Evolutionary conservation across 2,113 vertebrate genomes (phyloP).

Genomic region (Crotalus tigris): DNA sequence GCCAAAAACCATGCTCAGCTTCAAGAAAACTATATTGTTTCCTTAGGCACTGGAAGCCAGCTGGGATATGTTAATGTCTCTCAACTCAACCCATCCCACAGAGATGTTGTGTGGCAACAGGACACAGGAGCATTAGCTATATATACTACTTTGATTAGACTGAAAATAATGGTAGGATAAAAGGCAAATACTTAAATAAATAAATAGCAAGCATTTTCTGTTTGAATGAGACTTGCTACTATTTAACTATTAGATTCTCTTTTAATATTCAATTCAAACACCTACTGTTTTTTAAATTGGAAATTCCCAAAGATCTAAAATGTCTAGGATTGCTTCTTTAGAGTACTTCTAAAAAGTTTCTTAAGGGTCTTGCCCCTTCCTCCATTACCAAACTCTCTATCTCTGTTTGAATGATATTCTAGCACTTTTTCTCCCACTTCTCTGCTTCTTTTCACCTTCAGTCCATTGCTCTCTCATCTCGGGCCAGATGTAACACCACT

Average conservation of each 20-base stretch:
- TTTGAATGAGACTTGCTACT: not conserved
- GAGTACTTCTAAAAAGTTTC: not conserved
- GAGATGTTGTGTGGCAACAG: not conserved
- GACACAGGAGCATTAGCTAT: not conserved
- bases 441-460: not conserved
- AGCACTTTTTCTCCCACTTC: not conserved
- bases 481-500: not conserved
- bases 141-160: not conserved
- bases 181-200: not conserved
- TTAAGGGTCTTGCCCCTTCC: not conserved
- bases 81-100: not conserved
- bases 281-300: not conserved
- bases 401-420: not conserved
- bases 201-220: not conserved
- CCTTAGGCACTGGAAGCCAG: not conserved
- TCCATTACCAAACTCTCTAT: not conserved
- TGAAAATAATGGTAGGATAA: not conserved
- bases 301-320: not conserved
- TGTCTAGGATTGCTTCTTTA: not conserved
- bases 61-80: not conserved
- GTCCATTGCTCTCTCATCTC: not conserved
- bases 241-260: not conserved
- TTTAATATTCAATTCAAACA: not conserved
- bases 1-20: not conserved
- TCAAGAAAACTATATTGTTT: not conserved